Evolutionary conservation across 1,140 invertebrate species (phyloP).

Genomic region (Papilio aristodemus): DNA sequence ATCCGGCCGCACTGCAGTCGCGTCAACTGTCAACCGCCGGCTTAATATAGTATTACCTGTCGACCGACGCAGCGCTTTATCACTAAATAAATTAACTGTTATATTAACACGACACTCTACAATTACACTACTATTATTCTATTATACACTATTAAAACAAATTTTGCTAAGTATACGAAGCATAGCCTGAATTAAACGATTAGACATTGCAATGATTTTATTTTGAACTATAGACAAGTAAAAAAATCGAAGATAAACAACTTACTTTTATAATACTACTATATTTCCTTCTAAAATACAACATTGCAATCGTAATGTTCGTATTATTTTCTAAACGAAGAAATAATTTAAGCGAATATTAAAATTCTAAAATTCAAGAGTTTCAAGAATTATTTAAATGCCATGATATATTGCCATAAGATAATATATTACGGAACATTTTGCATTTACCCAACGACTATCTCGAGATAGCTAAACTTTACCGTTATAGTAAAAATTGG

Average conservation of each 20-base stretch:
- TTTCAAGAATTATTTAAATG: not conserved
- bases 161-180: not conserved
- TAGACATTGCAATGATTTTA: too few species aligned
- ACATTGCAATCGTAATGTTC: too few species aligned
- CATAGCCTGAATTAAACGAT: not conserved
- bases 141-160: not conserved
- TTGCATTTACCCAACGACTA: slow-evolving; percentile 13
- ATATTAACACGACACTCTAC: not conserved
- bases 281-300: too few species aligned
- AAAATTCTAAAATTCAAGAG: not conserved
- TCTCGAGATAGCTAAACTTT: slow-evolving; percentile 12
- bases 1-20: slow-evolving; percentile 3
- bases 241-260: too few species aligned
- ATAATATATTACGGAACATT: slow-evolving; percentile 5
- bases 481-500: slow-evolving; percentile 20
- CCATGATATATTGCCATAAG: slow-evolving; percentile 5
- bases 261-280: too few species aligned
- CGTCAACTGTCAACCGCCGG: slow-evolving; percentile 4
- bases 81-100: slow-evolving; percentile 3
- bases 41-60: not conserved
- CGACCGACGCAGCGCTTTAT: not conserved
- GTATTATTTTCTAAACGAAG: too few species aligned
- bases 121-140: not conserved
- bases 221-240: too few species aligned
- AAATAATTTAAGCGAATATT: not conserved